These are phyloP conservation scores for Cetonia aurata DNA, from an alignment of 2,888 invertebrate species.

Conservation along the genomic window DNA sequence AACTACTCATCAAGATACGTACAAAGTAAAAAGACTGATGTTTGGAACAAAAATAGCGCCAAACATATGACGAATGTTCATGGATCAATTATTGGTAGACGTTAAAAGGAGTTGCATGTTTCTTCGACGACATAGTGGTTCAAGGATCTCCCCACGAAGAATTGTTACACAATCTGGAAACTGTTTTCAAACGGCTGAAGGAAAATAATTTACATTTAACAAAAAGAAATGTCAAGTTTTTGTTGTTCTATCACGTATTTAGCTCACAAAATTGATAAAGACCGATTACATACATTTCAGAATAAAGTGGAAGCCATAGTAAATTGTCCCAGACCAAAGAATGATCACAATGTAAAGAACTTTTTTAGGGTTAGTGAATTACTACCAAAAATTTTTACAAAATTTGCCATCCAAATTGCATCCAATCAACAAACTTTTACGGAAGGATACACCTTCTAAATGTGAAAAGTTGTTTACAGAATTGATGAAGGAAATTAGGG, in stretches of 20 bases:
- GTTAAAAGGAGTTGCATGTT: slow-evolving; percentile 54
- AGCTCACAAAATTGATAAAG: slow-evolving; percentile 47
- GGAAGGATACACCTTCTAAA: slow-evolving; percentile 44
- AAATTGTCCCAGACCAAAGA: slow-evolving; percentile 40
- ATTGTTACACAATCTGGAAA: slow-evolving; percentile 33
- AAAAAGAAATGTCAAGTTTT: slow-evolving; percentile 51
- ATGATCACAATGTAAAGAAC: slow-evolving; percentile 43
- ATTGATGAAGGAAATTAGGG: slow-evolving; percentile 25
- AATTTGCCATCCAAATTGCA: slow-evolving; percentile 46
- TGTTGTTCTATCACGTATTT: slow-evolving; percentile 48
- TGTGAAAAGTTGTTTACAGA: slow-evolving; percentile 34
- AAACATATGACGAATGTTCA: no score
- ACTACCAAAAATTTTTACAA: no score
- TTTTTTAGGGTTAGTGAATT: slow-evolving; percentile 47
- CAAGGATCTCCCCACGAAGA: slow-evolving; percentile 49
- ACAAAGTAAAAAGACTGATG: no score
- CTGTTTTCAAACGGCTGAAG: no score
- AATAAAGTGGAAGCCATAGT: slow-evolving; percentile 47
- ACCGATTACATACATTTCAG: slow-evolving; percentile 40
- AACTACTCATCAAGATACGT: no score
- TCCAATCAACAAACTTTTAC: slow-evolving; percentile 46
- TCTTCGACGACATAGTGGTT: slow-evolving; percentile 57
- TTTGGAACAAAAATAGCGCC: no score
- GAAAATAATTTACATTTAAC: slow-evolving; percentile 43
- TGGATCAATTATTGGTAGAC: slow-evolving; percentile 56